phyloP scores from a whole-genome alignment of 2,113 vertebrate species.

The Crotalus tigris region DNA sequence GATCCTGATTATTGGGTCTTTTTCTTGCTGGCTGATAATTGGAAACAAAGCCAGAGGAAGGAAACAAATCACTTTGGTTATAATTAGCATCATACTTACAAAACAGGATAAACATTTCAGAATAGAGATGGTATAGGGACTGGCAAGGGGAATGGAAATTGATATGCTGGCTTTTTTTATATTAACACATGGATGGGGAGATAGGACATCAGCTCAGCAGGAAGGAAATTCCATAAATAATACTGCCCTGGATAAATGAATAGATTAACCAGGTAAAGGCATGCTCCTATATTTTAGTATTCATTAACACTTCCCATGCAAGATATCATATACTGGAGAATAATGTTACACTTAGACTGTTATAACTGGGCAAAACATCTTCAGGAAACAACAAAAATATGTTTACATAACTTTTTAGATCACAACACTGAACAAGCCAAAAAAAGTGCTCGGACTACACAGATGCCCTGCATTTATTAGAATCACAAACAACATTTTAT shows the following conservation, averaged over 20 bases:
- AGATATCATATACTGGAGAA: background rate
- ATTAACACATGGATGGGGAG: background rate
- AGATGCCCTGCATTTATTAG: background rate
- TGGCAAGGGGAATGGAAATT: background rate
- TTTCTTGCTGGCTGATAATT: background rate
- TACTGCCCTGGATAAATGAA: background rate
- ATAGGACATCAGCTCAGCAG: background rate
- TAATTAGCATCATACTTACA: background rate
- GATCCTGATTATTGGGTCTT: background rate
- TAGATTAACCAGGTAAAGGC: background rate
- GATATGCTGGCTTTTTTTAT: background rate
- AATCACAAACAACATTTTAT: background rate
- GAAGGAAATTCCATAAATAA: background rate
- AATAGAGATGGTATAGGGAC: background rate
- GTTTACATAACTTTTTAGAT: background rate
- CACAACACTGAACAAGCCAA: background rate
- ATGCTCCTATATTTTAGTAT: background rate
- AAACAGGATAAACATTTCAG: background rate
- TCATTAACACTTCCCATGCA: background rate
- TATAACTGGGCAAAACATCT: background rate
- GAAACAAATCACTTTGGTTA: background rate
- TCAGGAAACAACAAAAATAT: slow-evolving; percentile 10
- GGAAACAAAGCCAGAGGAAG: background rate
- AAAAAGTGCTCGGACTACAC: background rate
- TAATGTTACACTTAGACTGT: background rate